Evolutionary conservation across 2,797 vertebrate genomes (phyloP).

Genomic region (Sciurus vulgaris): DNA sequence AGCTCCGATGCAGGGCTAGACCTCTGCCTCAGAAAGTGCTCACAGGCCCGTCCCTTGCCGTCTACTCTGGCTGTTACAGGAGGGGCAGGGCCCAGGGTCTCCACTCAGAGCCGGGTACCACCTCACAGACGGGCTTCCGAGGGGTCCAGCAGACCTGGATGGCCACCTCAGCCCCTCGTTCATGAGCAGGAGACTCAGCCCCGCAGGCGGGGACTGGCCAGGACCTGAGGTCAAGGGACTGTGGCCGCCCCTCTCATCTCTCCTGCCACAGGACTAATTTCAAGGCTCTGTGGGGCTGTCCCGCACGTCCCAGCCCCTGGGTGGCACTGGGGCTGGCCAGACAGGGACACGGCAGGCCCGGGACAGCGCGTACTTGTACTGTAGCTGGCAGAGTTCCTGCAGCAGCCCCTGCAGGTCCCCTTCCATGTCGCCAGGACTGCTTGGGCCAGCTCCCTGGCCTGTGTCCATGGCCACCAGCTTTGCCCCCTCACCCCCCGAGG

Average conservation of each 20-base stretch:
- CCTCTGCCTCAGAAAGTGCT: not conserved
- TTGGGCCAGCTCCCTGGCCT: not conserved
- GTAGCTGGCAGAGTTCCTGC: slow-evolving; percentile 47
- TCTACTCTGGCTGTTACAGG: not conserved
- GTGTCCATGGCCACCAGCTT: not conserved
- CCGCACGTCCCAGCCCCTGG: not conserved
- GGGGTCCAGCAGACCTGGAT: accelerated
- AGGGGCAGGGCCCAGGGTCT: not conserved
- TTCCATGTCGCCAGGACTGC: not conserved
- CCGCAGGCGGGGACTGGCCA: too few species aligned
- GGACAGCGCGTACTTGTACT: not conserved
- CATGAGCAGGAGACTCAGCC: accelerated
- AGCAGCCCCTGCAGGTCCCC: not conserved
- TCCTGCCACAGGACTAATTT: not conserved
- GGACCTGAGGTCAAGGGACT: not conserved
- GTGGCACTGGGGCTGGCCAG: not conserved
- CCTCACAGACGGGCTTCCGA: not conserved
- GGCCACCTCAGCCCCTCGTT: not conserved
- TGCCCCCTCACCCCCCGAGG: not conserved
- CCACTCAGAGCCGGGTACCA: not conserved
- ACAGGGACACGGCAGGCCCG: not conserved
- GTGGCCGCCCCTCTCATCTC: too few species aligned
- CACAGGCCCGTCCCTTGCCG: not conserved
- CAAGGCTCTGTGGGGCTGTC: not conserved
- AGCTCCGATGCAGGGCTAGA: not conserved